Base-by-base conservation (phyloP, 2,113 vertebrate genomes). In the Oncorhynchus keta region DNA sequence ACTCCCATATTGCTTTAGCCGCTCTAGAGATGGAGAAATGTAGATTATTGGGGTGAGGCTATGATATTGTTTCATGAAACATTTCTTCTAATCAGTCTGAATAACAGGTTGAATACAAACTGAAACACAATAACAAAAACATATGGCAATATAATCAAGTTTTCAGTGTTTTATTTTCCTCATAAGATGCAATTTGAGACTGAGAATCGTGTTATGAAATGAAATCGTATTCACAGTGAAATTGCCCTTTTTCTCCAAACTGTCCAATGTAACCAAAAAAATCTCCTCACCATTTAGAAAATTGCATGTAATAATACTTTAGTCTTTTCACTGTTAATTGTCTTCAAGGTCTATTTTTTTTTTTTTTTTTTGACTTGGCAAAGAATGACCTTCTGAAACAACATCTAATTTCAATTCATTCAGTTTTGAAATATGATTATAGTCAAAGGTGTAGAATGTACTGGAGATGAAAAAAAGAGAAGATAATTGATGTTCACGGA, bases 71-170 rank as follows among this genome's bases (percentile, higher is more conserved):
- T 74, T 79, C 70, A 75, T 22, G 13, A 73, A 74, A 75, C 76
- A 71, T 7, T 45, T 48, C 73, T 57, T 81, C 75, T 88, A 83
- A 86, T 87, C 84, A 75, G 79, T 77, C 85, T 89, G 88, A 87
- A 85, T 88, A 87, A 89, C 84, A 81, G 81, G 76, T 68, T 28
- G 79, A 86, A 84, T 83, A 87, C 86, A 89, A 84, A 83, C 30
- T 35, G 14, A 51, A 11, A 69, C 0, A 81, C 79, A 86, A 83
- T 83, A 90, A 84, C 83, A 30, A 49, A 49, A 86, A 82, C 78
- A 79, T 73, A 81, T 84, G 81, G 77, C 22, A 73, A 5, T 18
- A 18, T 88, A 84, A 91, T 87, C 85, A 87, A 83, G 61, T 85
- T 88, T 81, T 81, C 85, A 84, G 80, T 70, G 20, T 85, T 86